These are phyloP conservation scores for Microtus richardsoni DNA, from an alignment of 2,113 vertebrate species.

Conservation along the genomic window DNA sequence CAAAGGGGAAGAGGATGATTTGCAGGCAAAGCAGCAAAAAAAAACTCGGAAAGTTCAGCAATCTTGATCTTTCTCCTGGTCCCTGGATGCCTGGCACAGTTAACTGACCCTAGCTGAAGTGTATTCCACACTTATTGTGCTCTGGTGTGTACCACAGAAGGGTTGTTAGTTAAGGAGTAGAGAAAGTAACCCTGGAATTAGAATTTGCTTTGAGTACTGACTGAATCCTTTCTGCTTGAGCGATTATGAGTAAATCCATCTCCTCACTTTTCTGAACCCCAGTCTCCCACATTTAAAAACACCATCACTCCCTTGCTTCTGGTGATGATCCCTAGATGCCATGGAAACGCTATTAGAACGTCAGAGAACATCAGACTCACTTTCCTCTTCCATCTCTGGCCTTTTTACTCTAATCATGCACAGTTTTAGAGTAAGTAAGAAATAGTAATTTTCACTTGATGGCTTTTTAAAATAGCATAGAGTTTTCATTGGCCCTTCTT, in stretches of 20 bases:
- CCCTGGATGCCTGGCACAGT: background rate
- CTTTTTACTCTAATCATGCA: background rate
- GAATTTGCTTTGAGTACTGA: background rate
- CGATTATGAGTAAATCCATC: background rate
- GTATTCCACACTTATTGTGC: background rate
- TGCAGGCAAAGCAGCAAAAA: too few relatives aligned
- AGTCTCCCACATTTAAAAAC: background rate
- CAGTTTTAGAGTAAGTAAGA: conserved; percentile 20
- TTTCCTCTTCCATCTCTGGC: background rate
- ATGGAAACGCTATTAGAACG: background rate
- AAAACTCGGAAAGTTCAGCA: too few relatives aligned
- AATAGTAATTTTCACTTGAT: conserved; percentile 10
- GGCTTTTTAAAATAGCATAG: background rate
- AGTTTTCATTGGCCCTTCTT: background rate
- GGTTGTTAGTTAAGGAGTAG: background rate
- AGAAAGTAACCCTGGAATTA: background rate
- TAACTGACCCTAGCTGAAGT: background rate
- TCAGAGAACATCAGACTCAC: background rate
- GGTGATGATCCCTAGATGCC: background rate
- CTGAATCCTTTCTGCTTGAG: background rate
- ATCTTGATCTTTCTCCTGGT: background rate
- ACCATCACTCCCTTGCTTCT: background rate
- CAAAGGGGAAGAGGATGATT: background rate
- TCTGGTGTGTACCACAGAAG: background rate
- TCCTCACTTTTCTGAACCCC: background rate